phyloP scores from a whole-genome alignment of 1,140 invertebrate species.

The Microplitis mediator region DNA sequence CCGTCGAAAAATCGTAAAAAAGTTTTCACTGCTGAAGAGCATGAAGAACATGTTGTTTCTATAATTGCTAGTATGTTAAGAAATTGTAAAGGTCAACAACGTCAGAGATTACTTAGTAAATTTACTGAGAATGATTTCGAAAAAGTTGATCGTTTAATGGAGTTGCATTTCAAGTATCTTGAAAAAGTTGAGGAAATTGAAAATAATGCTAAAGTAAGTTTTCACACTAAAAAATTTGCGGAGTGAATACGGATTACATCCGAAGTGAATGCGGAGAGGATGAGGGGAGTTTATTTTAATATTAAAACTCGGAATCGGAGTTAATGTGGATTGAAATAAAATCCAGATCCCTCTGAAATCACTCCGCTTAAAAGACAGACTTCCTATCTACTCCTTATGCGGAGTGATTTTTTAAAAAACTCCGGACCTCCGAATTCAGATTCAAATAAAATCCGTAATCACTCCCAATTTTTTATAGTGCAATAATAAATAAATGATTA shows the following conservation, averaged over 20 bases:
- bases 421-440: too few species aligned
- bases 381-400: too few species aligned
- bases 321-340: too few species aligned
- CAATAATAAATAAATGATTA: neutral
- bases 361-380: too few species aligned
- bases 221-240: neutral
- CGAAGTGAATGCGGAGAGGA: too few species aligned
- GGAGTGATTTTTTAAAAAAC: too few species aligned
- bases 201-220: conserved; percentile 62
- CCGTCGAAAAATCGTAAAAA: conserved; percentile 86
- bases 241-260: too few species aligned
- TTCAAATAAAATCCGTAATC: neutral
- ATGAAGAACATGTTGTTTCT: conserved; percentile 94
- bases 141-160: conserved; percentile 95
- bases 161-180: conserved; percentile 97
- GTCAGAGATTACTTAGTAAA: conserved; percentile 90
- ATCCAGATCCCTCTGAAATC: too few species aligned
- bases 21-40: conserved; percentile 85
- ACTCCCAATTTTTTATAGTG: neutral
- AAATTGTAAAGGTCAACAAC: conserved; percentile 88
- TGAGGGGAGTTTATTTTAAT: too few species aligned
- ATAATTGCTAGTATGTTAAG: conserved; percentile 93
- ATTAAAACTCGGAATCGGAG: too few species aligned
- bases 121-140: conserved; percentile 99
- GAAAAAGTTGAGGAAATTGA: conserved; percentile 92